A percentile compares a stretch with the other conserved stretches of the same genome.
These are phyloP conservation scores for Drosophila grimshawi DNA, from an alignment of 1,140 invertebrate genomes.

Conservation along the genomic window DNA sequence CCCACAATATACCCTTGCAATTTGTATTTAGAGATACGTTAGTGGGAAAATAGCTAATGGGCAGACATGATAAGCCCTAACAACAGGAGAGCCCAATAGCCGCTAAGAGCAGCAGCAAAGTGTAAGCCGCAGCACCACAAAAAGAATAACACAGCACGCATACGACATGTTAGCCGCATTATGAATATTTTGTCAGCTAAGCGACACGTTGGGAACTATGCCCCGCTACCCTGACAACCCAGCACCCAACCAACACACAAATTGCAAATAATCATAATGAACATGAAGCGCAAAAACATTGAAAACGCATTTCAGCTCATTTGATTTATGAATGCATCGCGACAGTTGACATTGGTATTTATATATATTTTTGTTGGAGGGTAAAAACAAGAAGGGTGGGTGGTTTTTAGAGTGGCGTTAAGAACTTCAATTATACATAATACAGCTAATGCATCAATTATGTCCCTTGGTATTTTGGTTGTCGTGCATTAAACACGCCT, in stretches of 20 bases:
- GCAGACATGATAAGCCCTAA: conserved; percentile 50
- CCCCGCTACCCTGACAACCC: conserved; percentile 26
- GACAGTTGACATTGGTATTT: conserved; percentile 65
- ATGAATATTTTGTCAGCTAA: conserved; percentile 78
- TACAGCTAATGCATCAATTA: conserved; percentile 78
- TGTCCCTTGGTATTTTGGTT: conserved; percentile 40
- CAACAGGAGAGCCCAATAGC: conserved; percentile 42
- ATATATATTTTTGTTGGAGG: conserved; percentile 11
- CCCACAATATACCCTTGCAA: not conserved
- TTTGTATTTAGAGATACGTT: not conserved
- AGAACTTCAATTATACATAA: conserved; percentile 43
- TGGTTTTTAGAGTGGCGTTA: conserved; percentile 3
- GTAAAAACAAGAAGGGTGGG: conserved; percentile 2
- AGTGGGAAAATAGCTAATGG: conserved; percentile 37
- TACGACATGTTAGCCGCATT: conserved; percentile 80
- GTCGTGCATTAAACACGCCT: conserved; percentile 55
- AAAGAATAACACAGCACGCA: conserved; percentile 79
- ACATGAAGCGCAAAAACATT: conserved; percentile 66
- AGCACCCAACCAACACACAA: conserved; percentile 24
- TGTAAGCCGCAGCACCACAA: conserved; percentile 40
- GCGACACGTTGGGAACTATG: conserved; percentile 34
- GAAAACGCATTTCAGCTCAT: conserved; percentile 78
- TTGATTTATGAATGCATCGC: conserved; percentile 74
- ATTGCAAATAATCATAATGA: conserved; percentile 78
- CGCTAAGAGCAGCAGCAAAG: conserved; percentile 59